These are phyloP conservation scores for Drosophila willistoni DNA, from an alignment of 1,140 invertebrate genomes.

Conservation along the genomic window DNA sequence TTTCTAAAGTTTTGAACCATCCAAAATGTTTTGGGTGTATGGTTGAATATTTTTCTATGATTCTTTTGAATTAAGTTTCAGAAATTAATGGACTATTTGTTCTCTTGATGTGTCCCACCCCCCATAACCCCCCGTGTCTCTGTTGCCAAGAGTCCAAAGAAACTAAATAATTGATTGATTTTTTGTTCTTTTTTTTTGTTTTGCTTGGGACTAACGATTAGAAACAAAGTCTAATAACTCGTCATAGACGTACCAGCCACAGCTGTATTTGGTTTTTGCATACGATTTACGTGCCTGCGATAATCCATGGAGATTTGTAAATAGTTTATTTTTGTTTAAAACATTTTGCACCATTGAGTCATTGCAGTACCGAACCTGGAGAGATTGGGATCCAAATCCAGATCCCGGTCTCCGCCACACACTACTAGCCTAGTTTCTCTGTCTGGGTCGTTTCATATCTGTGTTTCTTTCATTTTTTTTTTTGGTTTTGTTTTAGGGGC, in stretches of 20 bases:
- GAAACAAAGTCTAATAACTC: background rate
- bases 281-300: constrained; percentile 8
- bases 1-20: too few relatives aligned
- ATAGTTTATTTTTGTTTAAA: background rate
- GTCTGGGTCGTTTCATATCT: constrained; percentile 19
- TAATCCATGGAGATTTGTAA: background rate
- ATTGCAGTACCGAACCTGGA: background rate
- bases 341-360: constrained; percentile 24
- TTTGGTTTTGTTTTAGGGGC: constrained; percentile 26
- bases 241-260: background rate
- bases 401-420: constrained; percentile 18
- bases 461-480: background rate
- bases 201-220: background rate
- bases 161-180: too few relatives aligned
- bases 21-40: too few relatives aligned
- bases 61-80: too few relatives aligned
- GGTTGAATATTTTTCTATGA: too few relatives aligned
- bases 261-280: constrained; percentile 33
- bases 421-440: constrained; percentile 67
- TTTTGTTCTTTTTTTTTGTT: too few relatives aligned
- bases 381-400: background rate
- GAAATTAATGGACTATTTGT: too few relatives aligned
- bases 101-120: too few relatives aligned
- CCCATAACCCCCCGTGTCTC: too few relatives aligned
- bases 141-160: too few relatives aligned